These are phyloP conservation scores for Lymantria dispar DNA, from an alignment of 2,888 invertebrate species.

Conservation along the genomic window DNA sequence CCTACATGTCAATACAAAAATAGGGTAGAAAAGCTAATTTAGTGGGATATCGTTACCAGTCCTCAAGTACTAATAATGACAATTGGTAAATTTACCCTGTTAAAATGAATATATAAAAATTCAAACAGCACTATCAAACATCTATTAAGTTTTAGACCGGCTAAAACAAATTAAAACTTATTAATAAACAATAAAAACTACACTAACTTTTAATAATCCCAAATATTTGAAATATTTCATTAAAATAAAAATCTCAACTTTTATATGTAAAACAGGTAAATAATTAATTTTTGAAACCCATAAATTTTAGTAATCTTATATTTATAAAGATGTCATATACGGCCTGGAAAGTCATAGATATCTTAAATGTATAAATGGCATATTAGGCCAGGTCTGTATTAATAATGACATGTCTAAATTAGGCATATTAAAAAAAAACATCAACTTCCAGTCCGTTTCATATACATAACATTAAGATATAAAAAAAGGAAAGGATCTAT, in stretches of 20 bases:
- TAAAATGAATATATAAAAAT: neutral
- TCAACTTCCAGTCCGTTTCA: neutral
- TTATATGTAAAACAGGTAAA: neutral
- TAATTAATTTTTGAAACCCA: neutral
- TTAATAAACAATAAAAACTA: neutral
- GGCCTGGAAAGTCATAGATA: neutral
- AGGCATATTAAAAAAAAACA: neutral
- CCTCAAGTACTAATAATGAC: neutral
- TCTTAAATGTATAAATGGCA: neutral
- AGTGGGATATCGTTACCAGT: neutral
- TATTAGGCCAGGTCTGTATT: neutral
- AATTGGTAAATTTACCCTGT: neutral
- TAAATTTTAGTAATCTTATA: neutral
- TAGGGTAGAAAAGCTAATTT: constrained; percentile 22
- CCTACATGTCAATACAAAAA: constrained; percentile 23
- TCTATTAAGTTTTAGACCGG: constrained; percentile 36
- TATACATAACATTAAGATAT: neutral
- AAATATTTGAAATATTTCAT: neutral
- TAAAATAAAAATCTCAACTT: neutral
- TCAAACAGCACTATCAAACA: neutral
- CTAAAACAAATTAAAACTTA: constrained; percentile 33
- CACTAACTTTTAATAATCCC: neutral
- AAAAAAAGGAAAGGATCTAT: neutral
- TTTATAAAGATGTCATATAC: neutral
- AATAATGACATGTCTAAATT: neutral